Evolutionary conservation across 2,797 vertebrate genomes (phyloP).

Genomic region (Delichon dasypus): DNA sequence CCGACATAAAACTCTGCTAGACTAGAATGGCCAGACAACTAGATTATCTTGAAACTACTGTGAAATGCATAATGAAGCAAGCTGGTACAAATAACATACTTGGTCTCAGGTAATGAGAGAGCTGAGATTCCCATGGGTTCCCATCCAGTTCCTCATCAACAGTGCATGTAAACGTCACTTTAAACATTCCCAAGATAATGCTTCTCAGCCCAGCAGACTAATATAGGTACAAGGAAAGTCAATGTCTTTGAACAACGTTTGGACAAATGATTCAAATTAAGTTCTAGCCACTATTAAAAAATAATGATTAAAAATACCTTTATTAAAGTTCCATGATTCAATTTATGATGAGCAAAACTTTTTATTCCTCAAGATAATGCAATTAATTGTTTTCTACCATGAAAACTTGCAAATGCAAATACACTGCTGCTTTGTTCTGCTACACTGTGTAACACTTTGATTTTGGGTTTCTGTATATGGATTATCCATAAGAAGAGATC

Average conservation of each 20-base stretch:
- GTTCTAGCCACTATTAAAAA: background rate
- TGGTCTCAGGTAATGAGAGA: background rate
- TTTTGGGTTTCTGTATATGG: background rate
- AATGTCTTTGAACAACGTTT: background rate
- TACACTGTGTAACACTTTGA: rapidly evolving
- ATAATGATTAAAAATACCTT: background rate
- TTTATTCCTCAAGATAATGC: background rate
- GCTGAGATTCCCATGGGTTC: background rate
- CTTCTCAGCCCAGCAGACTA: background rate
- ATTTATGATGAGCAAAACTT: background rate
- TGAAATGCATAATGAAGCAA: background rate
- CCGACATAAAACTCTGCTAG: background rate
- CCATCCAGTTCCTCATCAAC: background rate
- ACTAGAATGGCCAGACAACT: background rate
- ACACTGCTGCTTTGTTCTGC: background rate
- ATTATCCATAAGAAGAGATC: background rate
- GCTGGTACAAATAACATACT: background rate
- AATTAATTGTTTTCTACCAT: background rate
- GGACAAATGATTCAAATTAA: background rate
- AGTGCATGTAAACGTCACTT: background rate
- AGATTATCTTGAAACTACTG: background rate
- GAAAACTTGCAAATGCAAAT: background rate
- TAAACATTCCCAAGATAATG: background rate
- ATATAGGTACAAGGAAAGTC: background rate
- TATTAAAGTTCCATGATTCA: background rate